Conservation (phyloP, 2,888 invertebrate species). For the Eupithecia exiguata region DNA sequence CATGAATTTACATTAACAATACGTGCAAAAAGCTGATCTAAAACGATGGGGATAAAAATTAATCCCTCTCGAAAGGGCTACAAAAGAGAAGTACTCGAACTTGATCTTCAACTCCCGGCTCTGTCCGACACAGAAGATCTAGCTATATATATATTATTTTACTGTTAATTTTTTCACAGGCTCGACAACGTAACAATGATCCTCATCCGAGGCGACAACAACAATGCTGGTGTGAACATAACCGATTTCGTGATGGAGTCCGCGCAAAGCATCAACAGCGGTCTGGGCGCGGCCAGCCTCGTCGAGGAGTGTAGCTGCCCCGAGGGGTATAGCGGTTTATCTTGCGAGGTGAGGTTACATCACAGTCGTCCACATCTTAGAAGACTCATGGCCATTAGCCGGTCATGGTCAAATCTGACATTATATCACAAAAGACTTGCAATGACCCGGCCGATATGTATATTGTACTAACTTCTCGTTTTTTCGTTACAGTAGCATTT, state of each 20-base stretch:
- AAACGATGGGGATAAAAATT: too few relatives aligned
- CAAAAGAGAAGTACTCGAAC: too few relatives aligned
- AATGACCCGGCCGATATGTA: neutral
- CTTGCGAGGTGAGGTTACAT: slow-evolving; percentile 86
- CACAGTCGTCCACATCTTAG: neutral
- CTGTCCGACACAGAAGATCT: too few relatives aligned
- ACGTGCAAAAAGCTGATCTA: too few relatives aligned
- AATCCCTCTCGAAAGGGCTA: too few relatives aligned
- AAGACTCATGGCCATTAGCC: neutral
- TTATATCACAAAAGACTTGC: neutral
- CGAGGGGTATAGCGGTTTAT: slow-evolving; percentile 91
- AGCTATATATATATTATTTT: neutral
- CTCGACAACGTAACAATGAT: slow-evolving; percentile 93
- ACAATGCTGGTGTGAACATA: slow-evolving; percentile 88
- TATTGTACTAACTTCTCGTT: neutral
- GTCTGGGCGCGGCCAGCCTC: slow-evolving; percentile 90
- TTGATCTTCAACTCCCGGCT: too few relatives aligned
- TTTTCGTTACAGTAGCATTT: neutral
- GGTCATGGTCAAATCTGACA: neutral
- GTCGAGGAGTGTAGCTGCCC: slow-evolving; percentile 97
- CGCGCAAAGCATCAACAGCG: slow-evolving; percentile 88
- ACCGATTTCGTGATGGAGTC: slow-evolving; percentile 91
- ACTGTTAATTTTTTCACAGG: slow-evolving; percentile 47
- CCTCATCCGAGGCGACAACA: slow-evolving; percentile 88
- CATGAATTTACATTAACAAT: too few relatives aligned